Percentiles rank a stretch among this genome's conserved stretches.
These are phyloP conservation scores for Tachuris rubrigastra DNA, from an alignment of 2,113 vertebrate species.

Conservation along the genomic window DNA sequence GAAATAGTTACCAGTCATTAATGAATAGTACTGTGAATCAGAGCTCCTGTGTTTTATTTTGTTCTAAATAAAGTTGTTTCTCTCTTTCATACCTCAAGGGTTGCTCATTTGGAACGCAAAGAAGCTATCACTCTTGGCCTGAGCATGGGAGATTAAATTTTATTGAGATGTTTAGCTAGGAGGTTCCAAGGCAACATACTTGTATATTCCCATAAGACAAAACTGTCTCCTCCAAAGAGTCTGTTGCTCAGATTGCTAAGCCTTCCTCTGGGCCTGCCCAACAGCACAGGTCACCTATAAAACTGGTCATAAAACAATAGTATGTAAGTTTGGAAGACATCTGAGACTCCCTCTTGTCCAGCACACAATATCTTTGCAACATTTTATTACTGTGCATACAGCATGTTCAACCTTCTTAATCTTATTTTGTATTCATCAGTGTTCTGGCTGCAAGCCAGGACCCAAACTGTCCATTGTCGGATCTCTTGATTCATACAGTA, in stretches of 20 bases:
- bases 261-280: not conserved
- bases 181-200: not conserved
- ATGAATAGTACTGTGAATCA: not conserved
- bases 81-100: not conserved
- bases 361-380: not conserved
- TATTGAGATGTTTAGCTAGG: not conserved
- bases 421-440: not conserved
- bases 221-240: not conserved
- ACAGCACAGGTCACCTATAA: not conserved
- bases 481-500: not conserved
- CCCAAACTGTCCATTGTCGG: not conserved
- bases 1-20: not conserved
- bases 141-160: not conserved
- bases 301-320: not conserved
- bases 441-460: not conserved
- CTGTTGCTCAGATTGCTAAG: not conserved
- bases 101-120: not conserved
- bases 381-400: not conserved
- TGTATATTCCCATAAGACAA: not conserved
- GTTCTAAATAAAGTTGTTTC: not conserved
- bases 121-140: not conserved
- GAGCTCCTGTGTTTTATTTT: not conserved
- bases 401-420: not conserved
- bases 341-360: not conserved
- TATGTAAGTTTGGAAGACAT: not conserved